Base-by-base conservation (phyloP, 1,140 invertebrate species). In the Helicorthomorpha holstii region DNA sequence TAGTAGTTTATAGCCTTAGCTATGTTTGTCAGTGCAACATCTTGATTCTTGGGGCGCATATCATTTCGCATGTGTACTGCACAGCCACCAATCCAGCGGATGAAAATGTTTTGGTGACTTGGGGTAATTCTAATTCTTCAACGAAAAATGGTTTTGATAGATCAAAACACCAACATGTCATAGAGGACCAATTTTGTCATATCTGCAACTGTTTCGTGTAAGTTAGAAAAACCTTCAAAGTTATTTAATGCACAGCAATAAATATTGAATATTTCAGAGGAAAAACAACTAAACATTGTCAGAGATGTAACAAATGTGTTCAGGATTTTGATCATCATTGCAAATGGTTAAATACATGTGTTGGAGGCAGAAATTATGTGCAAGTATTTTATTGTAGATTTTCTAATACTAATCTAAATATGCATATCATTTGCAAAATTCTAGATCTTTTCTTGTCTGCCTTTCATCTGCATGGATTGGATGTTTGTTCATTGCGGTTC, bases 321-420 rank as follows among this genome's bases (percentile, higher is more conserved):
- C 77, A 78, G 3, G 75, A 79, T 29, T 97, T 97, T 68, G 94
- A 97, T 58, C 77, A 79, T 59, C 92, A 96, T 65, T 97, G 92
- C 72, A 92, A 94, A 71, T 98, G 93, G 93, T 70, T 98, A 25
- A 97, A 97, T 69, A 92, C 92, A 64, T 98, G 93, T 70, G 79
- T 97, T 23, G 93, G 93, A 0, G 75, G 75, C 7, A 74, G 86
- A 53, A 97, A 97, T 64, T 97, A 97, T 70, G 27, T 25, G 44
- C 19, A 21, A 7, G 44, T 22, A 7, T 46, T 46, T 7, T 22
- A 22, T 46, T 22, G 44, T 12, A 46, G 21, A 7, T 25, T 22
- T 46, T 46, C 19, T 46, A n/a, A n/a, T n/a, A 22, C 25, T 22
- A 7, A 46, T 10, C 4, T 46, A 19, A 22, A 22, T 22, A 46